These are phyloP conservation scores for Microctenopoma lineatum DNA, from an alignment of 2,797 vertebrate genomes.

Conservation along the genomic window DNA sequence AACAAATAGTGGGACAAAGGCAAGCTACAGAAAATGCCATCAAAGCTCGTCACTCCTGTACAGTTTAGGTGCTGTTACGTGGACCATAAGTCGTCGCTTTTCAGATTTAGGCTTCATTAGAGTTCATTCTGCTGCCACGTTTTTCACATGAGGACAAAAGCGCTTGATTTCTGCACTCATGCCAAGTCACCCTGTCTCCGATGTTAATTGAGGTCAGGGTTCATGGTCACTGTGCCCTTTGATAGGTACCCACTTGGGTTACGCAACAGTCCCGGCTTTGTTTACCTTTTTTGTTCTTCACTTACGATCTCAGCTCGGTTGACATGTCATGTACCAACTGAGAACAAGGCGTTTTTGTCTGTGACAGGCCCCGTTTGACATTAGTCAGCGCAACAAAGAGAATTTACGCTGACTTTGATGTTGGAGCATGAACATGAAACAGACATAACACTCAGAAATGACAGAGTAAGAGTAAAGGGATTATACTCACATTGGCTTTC, in stretches of 20 bases:
- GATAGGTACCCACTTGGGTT: constrained; percentile 33
- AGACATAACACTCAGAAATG: constrained; percentile 31
- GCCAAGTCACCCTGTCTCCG: constrained; percentile 14
- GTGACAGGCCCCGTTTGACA: constrained; percentile 53
- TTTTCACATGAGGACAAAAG: constrained; percentile 15
- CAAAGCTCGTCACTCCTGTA: neutral
- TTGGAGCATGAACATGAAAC: constrained; percentile 22
- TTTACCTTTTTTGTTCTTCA: constrained; percentile 53
- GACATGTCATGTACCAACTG: constrained; percentile 37
- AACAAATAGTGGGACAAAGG: constrained; percentile 26
- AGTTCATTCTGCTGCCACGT: neutral
- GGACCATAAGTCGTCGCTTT: neutral
- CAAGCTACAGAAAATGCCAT: constrained; percentile 10
- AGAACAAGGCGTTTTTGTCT: constrained; percentile 74
- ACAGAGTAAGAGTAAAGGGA: constrained; percentile 15
- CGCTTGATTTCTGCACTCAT: neutral
- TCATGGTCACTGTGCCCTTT: constrained; percentile 52
- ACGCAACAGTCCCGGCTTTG: constrained; percentile 67
- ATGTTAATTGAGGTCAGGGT: constrained; percentile 41
- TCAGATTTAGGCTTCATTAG: neutral
- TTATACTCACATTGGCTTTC: neutral
- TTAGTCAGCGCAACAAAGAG: constrained; percentile 53
- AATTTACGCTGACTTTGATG: constrained; percentile 32
- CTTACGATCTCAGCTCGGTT: constrained; percentile 54
- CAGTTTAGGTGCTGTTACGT: neutral